Conservation (phyloP, 2,113 vertebrate genomes). For the Vulpes ferrilata region DNA sequence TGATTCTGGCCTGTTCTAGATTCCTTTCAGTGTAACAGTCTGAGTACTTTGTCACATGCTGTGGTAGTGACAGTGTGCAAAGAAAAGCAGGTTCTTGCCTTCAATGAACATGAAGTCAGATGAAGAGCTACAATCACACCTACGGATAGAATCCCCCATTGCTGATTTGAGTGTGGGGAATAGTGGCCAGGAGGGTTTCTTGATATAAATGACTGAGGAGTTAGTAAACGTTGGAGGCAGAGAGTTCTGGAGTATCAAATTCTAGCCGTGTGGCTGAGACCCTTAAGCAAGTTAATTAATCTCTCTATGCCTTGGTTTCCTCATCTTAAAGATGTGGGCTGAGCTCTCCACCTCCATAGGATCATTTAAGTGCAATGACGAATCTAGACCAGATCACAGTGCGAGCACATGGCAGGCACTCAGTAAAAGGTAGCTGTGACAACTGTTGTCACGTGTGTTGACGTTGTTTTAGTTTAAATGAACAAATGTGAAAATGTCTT, state of each 20-base stretch:
- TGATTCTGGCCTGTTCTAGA: background rate
- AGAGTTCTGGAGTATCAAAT: background rate
- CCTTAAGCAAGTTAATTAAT: background rate
- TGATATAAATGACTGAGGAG: background rate
- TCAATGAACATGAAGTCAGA: background rate
- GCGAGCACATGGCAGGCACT: background rate
- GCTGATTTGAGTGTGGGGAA: background rate
- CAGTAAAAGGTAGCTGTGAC: background rate
- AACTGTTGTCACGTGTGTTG: background rate
- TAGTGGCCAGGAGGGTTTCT: background rate
- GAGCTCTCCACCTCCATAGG: background rate
- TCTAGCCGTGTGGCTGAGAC: background rate
- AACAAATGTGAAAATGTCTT: background rate
- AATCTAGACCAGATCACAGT: background rate
- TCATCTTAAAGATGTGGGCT: background rate
- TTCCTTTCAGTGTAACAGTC: background rate
- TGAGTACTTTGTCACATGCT: background rate
- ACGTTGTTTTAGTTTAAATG: background rate
- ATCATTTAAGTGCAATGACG: background rate
- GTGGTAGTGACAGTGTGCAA: background rate
- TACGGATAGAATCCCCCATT: background rate
- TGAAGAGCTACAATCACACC: rapidly evolving
- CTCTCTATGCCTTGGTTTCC: background rate
- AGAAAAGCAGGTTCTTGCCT: background rate
- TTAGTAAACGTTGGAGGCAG: background rate